phyloP scores from a whole-genome alignment of 2,113 vertebrate genomes.

The Bolborhynchus lineola region DNA sequence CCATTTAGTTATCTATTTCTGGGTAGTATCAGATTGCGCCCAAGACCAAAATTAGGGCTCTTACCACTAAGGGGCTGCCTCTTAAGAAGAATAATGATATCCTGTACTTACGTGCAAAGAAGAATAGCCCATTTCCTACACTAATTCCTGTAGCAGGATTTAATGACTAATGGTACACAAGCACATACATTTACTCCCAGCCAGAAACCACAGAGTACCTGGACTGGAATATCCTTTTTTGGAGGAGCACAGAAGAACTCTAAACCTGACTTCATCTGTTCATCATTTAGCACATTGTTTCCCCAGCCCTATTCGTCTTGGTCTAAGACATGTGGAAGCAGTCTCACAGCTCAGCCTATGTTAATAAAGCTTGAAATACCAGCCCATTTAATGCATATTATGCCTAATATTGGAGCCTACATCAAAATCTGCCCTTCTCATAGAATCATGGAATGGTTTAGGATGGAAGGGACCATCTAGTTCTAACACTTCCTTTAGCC shows the following conservation, averaged over 20 bases:
- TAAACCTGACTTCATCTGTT: not conserved
- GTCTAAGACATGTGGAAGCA: not conserved
- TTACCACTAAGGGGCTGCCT: not conserved
- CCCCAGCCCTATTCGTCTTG: not conserved
- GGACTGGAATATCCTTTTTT: not conserved
- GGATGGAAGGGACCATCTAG: not conserved
- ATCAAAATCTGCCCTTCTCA: not conserved
- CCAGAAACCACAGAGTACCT: not conserved
- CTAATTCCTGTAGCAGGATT: not conserved
- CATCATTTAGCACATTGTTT: not conserved
- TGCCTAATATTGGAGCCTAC: not conserved
- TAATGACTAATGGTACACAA: not conserved
- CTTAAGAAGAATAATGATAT: not conserved
- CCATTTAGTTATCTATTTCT: not conserved
- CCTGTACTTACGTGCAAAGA: not conserved
- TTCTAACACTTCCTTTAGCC: not conserved
- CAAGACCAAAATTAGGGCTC: not conserved
- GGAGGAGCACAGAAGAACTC: not conserved
- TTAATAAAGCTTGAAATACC: not conserved
- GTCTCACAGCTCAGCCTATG: not conserved
- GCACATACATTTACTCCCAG: not conserved
- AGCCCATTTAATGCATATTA: not conserved
- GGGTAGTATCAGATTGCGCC: not conserved
- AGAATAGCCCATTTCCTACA: not conserved
- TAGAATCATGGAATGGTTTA: not conserved